phyloP scores from a whole-genome alignment of 1,140 invertebrate genomes.

The Rhysida immarginata region DNA sequence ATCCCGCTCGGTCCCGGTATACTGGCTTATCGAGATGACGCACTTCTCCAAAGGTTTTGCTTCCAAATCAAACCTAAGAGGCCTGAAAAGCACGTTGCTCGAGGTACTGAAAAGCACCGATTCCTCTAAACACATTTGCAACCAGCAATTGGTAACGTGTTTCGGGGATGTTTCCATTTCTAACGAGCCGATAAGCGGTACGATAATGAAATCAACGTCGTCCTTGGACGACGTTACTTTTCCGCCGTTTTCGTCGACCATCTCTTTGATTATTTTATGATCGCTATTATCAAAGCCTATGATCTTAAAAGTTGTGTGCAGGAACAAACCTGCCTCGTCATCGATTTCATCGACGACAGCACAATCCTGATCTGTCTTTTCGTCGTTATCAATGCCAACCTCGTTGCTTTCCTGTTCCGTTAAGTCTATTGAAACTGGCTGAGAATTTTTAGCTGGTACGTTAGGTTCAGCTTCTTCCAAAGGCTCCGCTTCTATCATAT shows the following conservation, averaged over 20 bases:
- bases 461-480: too few species aligned
- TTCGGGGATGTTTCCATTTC: conserved; percentile 23
- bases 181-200: conserved; percentile 25
- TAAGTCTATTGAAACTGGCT: neutral
- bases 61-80: conserved; percentile 7
- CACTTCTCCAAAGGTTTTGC: conserved; percentile 23
- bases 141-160: conserved; percentile 29
- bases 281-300: conserved; percentile 20
- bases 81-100: neutral
- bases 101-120: neutral
- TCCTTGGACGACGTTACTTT: conserved; percentile 14
- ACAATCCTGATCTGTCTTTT: neutral
- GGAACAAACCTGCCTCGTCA: conserved; percentile 6
- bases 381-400: neutral
- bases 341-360: neutral
- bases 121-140: conserved; percentile 11
- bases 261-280: neutral
- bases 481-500: too few species aligned
- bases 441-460: too few species aligned
- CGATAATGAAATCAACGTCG: conserved; percentile 26
- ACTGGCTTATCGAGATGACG: conserved; percentile 31
- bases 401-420: neutral
- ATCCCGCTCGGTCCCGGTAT: conserved; percentile 24
- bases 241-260: neutral
- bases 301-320: conserved; percentile 20